These are phyloP conservation scores for Lucilia cuprina DNA, from an alignment of 1,140 invertebrate genomes.

Conservation along the genomic window DNA sequence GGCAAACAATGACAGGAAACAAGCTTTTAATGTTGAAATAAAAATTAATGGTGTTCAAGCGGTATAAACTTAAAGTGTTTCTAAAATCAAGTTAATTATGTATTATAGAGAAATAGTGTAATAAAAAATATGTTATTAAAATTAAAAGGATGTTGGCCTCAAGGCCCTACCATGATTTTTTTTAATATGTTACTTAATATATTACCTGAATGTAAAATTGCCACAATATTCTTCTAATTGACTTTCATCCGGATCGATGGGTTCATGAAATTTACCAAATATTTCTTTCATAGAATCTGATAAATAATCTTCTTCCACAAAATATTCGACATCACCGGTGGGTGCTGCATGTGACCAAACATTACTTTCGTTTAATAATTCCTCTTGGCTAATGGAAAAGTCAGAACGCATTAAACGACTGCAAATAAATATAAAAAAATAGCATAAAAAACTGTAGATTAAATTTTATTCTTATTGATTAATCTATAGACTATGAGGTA, in stretches of 20 bases:
- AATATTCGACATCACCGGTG: conserved; percentile 15
- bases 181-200: neutral
- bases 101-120: no score
- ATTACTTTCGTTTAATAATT: neutral
- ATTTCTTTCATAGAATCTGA: conserved; percentile 49
- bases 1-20: no score
- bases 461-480: neutral
- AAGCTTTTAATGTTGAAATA: no score
- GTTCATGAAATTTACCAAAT: conserved; percentile 53
- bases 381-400: conserved; percentile 30
- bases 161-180: no score
- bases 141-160: no score
- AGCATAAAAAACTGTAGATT: neutral
- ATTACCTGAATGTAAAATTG: conserved; percentile 57
- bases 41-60: no score
- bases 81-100: no score
- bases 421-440: neutral
- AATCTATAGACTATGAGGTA: no score
- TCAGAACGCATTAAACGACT: conserved; percentile 37
- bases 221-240: conserved; percentile 56
- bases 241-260: conserved; percentile 52
- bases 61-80: no score
- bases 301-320: conserved; percentile 46
- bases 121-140: no score
- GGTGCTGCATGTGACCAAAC: neutral